Evolutionary conservation across 1,140 invertebrate genomes (phyloP).

Genomic region (Parasteatoda tepidariorum): DNA sequence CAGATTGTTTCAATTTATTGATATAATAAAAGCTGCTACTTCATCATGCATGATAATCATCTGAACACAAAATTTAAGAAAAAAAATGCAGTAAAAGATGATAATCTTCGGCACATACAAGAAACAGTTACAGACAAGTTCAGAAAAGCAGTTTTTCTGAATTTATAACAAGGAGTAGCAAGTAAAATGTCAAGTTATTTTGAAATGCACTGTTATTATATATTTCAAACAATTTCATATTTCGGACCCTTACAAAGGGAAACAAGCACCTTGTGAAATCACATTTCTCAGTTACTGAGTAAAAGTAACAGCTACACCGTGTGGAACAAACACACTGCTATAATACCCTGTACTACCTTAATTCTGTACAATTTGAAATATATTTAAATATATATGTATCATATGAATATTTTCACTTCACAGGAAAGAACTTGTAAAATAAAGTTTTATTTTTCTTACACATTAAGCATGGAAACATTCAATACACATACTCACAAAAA

Average conservation of each 20-base stretch:
- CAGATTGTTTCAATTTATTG: constrained; percentile 42
- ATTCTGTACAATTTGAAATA: not conserved
- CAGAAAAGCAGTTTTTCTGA: constrained; percentile 48
- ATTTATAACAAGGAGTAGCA: constrained; percentile 36
- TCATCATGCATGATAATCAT: constrained; percentile 54
- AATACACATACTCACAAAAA: too few relatives aligned
- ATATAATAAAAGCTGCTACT: constrained; percentile 54
- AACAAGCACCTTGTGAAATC: constrained; percentile 58
- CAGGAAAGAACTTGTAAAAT: not conserved
- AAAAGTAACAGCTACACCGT: constrained; percentile 28
- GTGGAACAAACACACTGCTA: constrained; percentile 54
- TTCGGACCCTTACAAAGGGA: constrained; percentile 46
- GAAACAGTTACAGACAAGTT: constrained; percentile 48
- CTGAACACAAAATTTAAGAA: constrained; percentile 52
- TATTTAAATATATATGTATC: not conserved
- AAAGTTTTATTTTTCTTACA: too few relatives aligned
- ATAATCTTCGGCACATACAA: constrained; percentile 49
- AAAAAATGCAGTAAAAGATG: constrained; percentile 56
- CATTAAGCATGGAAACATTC: too few relatives aligned
- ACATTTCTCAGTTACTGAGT: constrained; percentile 50
- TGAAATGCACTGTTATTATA: constrained; percentile 41
- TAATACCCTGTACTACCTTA: constrained; percentile 53
- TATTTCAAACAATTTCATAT: constrained; percentile 50
- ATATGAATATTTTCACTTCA: not conserved
- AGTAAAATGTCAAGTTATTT: constrained; percentile 35